A percentile compares a stretch with the other conserved stretches of the same genome.
Conservation (phyloP, 1,140 invertebrate species). For the Rhopalosiphum maidis region DNA sequence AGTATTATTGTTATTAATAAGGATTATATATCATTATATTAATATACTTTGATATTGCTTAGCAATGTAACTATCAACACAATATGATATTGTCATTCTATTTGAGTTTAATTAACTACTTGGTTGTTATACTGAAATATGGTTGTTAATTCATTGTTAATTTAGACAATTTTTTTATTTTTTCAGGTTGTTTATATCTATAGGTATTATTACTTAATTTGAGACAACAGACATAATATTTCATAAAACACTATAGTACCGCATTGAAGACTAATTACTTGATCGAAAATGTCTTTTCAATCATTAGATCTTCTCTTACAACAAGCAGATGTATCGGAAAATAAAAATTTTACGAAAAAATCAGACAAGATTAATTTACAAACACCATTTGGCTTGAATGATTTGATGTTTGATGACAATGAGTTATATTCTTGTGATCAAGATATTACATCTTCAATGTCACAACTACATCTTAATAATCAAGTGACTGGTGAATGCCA, state of each 20-base stretch:
- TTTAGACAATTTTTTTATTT: neutral
- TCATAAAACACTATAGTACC: neutral
- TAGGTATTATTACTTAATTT: neutral
- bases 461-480: neutral
- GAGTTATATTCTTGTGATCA: slow-evolving; percentile 43
- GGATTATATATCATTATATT: too few species aligned
- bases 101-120: neutral
- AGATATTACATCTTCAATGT: slow-evolving; percentile 33
- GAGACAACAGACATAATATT: neutral
- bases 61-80: neutral
- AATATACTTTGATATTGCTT: too few species aligned
- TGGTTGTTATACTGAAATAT: neutral
- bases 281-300: slow-evolving; percentile 28
- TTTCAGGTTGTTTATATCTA: neutral
- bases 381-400: slow-evolving; percentile 48
- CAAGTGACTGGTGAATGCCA: slow-evolving; percentile 13
- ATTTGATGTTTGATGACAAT: slow-evolving; percentile 55
- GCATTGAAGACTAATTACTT: neutral
- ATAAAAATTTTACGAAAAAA: slow-evolving; percentile 20
- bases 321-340: slow-evolving; percentile 17
- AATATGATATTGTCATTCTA: neutral
- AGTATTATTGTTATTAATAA: neutral
- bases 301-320: slow-evolving; percentile 26
- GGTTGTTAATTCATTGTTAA: neutral
- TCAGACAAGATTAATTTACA: slow-evolving; percentile 34